Evolutionary conservation across 2,888 invertebrate genomes (phyloP).

Genomic region (Ectemnius cavifrons): DNA sequence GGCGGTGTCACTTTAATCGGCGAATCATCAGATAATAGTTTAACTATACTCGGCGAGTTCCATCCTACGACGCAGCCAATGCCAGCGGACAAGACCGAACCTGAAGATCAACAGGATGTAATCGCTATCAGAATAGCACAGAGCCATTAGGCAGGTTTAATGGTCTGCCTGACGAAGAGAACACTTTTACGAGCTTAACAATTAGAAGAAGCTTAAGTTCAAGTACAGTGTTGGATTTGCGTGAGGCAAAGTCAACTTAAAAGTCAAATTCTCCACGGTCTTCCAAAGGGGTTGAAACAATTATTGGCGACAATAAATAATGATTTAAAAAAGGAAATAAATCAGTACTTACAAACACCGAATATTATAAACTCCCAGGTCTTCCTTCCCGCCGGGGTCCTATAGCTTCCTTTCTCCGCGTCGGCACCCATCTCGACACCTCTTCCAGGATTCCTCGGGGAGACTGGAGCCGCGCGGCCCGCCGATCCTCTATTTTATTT

Average conservation of each 20-base stretch:
- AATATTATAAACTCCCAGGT: slow-evolving; percentile 64
- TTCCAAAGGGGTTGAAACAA: too few relatives aligned
- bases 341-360: slow-evolving; percentile 56
- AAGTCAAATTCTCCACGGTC: too few relatives aligned
- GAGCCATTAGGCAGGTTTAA: neutral
- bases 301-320: neutral
- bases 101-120: slow-evolving; percentile 23
- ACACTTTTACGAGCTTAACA: too few relatives aligned
- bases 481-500: slow-evolving; percentile 24
- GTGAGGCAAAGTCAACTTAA: too few relatives aligned
- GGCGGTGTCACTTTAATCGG: slow-evolving; percentile 55
- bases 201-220: too few relatives aligned
- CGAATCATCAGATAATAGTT: slow-evolving; percentile 58
- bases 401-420: slow-evolving; percentile 58
- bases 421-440: slow-evolving; percentile 21
- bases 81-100: slow-evolving; percentile 26
- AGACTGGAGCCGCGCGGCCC: slow-evolving; percentile 9
- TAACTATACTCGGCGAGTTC: slow-evolving; percentile 63
- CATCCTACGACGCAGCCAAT: slow-evolving; percentile 62
- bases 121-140: neutral
- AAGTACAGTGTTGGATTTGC: too few relatives aligned
- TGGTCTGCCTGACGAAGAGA: too few relatives aligned
- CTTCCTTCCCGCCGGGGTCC: slow-evolving; percentile 59
- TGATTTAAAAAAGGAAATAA: neutral
- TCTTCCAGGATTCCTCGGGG: neutral